Conservation (phyloP, 2,888 invertebrate species). For the Creontiades dilutus region DNA sequence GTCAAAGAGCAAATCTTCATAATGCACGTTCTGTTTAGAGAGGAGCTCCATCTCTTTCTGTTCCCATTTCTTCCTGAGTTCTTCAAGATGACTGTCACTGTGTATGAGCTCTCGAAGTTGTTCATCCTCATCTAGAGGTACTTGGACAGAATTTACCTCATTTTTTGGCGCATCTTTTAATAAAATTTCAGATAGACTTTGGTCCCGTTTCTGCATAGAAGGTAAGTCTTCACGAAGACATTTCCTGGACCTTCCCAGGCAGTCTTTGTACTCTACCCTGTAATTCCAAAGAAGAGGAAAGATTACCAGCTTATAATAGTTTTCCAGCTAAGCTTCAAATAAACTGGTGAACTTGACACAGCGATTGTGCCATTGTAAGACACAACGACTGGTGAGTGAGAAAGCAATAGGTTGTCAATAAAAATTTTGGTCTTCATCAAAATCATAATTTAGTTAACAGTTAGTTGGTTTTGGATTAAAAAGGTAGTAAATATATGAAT, state of each 20-base stretch:
- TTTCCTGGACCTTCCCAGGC: slow-evolving; percentile 91
- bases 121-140: slow-evolving; percentile 67
- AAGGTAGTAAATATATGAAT: no score
- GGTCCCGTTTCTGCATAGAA: slow-evolving; percentile 84
- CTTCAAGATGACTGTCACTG: slow-evolving; percentile 82
- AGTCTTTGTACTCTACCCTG: slow-evolving; percentile 94
- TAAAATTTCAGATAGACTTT: slow-evolving; percentile 76
- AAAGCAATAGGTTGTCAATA: no score
- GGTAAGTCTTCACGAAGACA: slow-evolving; percentile 89
- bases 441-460: no score
- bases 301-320: no score
- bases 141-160: slow-evolving; percentile 72
- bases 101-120: slow-evolving; percentile 78
- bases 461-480: no score
- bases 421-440: no score
- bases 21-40: slow-evolving; percentile 89
- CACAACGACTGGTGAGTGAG: no score
- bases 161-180: slow-evolving; percentile 64
- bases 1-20: slow-evolving; percentile 94
- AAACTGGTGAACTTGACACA: no score
- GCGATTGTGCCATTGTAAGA: no score
- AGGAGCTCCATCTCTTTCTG: slow-evolving; percentile 87
- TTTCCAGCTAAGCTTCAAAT: no score
- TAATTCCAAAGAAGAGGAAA: background rate
- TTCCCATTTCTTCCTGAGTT: slow-evolving; percentile 92